A percentile compares a stretch with the other conserved stretches of the same genome.
phyloP scores from a whole-genome alignment of 2,113 vertebrate genomes.

The Varanus salvator region DNA sequence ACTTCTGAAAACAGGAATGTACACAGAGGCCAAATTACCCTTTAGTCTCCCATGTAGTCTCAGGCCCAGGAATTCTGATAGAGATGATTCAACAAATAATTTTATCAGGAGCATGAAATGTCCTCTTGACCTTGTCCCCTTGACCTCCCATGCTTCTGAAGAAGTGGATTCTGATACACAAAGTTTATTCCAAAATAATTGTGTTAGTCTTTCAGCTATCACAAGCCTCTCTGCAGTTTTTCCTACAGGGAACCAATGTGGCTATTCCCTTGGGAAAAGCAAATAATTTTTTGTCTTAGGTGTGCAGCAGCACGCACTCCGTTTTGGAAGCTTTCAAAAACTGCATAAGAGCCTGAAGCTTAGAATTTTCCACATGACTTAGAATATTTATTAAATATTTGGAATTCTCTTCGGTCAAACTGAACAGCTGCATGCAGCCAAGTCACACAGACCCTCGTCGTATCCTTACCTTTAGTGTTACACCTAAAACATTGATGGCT shows the following conservation, averaged over 20 bases:
- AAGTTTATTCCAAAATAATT: neutral
- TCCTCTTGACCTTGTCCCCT: neutral
- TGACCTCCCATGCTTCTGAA: neutral
- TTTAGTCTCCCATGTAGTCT: neutral
- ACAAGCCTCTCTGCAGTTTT: neutral
- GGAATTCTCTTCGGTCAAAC: neutral
- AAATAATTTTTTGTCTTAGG: neutral
- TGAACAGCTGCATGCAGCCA: neutral
- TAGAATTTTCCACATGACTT: too few species aligned
- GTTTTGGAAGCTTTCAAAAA: neutral
- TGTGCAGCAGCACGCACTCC: neutral
- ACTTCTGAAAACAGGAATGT: neutral
- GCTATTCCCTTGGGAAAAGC: too few species aligned
- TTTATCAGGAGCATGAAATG: neutral
- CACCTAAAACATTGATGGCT: slow-evolving; percentile 94
- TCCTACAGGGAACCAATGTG: neutral
- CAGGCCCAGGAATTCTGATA: neutral
- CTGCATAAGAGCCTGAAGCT: neutral
- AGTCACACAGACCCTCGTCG: neutral
- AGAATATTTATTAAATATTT: neutral
- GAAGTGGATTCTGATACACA: neutral
- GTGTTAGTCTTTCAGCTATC: neutral
- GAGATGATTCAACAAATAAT: neutral
- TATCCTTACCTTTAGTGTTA: slow-evolving; percentile 91
- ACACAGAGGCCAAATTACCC: neutral